Base-by-base conservation (phyloP, 2,888 invertebrate genomes). In the Tineola bisselliella region DNA sequence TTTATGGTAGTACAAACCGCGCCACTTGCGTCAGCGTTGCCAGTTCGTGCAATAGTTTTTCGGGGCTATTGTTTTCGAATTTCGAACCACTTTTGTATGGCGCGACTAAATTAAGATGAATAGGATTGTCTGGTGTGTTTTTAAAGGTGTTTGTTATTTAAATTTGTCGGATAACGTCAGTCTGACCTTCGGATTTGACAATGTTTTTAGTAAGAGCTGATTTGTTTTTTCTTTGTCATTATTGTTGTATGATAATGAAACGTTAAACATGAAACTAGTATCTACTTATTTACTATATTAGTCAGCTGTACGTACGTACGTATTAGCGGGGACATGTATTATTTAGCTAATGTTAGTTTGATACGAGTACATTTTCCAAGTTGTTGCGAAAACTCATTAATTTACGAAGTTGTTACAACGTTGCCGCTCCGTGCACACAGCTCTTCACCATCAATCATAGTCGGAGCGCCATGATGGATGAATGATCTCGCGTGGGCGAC, bases 371-470 rank as follows among this genome's bases (percentile, higher is more conserved):
- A 25, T 25, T 25, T 25, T 25, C 25, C 6, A 2, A 3, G 38
- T 15, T 48, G 48, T n/a, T 15, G 17, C 13, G 48, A 15, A 48
- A 48, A 17, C 13, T 48, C 13, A 17, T 48, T 48, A 48, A 48
- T 48, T 48, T 17, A 48, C 48, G n/a, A 48, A 15, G 48, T 48
- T 48, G 38, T 38, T n/a, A 48, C 48, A 48, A 72, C 69, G 84
- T 81, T 84, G 84, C 82, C 84, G 70, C 67, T 64, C 67, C 52
- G 59, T 62, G 62, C 59, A 25, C 59, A 25, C 43, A 30, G 12
- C 12, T 25, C 17, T 13, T 15, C 48, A 48, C 48, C 48, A 48
- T 48, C 48, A 48, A 48, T 48, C 48, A 48, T 48, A 48, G 48
- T 48, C 48, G 2, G 48, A 38, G 38, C 38, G 38, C n/a, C 38